Evolutionary conservation across 2,113 vertebrate genomes (phyloP).

Genomic region (Pipa parva): DNA sequence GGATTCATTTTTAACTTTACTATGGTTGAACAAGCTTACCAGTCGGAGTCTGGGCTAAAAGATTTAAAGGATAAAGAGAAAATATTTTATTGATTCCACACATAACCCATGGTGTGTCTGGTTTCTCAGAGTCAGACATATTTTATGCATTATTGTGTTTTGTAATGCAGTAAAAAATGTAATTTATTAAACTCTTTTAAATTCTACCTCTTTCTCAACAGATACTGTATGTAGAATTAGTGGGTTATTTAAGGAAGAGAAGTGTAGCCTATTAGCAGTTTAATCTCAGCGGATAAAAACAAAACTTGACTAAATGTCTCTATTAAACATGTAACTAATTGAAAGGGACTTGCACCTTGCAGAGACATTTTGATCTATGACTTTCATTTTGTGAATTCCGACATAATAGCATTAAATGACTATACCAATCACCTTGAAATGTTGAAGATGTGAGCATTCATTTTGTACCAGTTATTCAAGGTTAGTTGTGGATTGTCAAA

Average conservation of each 20-base stretch:
- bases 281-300: constrained; percentile 7
- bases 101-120: neutral
- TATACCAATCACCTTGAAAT: constrained; percentile 24
- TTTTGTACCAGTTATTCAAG: constrained; percentile 12
- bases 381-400: constrained; percentile 32
- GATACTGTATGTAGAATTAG: neutral
- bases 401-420: constrained; percentile 33
- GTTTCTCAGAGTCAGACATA: neutral
- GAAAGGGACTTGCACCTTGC: constrained; percentile 26
- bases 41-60: neutral
- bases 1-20: neutral
- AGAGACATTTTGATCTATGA: constrained; percentile 41
- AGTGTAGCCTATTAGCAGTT: neutral
- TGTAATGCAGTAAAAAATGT: neutral
- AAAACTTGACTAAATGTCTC: constrained; percentile 16
- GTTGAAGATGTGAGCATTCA: constrained; percentile 21
- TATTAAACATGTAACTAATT: constrained; percentile 38
- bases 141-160: neutral
- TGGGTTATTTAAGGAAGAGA: neutral
- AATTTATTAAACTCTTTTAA: constrained; percentile 2
- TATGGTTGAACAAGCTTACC: neutral
- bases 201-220: constrained; percentile 9
- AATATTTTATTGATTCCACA: no score
- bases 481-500: constrained; percentile 6
- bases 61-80: neutral